Conservation (phyloP, 2,888 invertebrate species). For the Nasonovia ribisnigri region DNA sequence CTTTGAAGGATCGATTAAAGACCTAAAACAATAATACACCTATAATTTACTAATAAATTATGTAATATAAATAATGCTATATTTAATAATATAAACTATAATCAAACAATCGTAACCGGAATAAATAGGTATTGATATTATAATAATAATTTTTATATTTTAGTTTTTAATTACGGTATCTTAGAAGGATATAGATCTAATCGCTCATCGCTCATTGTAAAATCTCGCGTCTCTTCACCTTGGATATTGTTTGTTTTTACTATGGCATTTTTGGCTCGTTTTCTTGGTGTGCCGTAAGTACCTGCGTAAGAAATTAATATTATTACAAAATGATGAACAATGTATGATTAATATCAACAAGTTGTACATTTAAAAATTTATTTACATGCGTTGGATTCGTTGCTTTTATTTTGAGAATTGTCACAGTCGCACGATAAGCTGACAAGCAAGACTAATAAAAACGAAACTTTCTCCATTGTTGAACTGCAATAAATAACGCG, state of each 20-base stretch:
- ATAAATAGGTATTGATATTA: background rate
- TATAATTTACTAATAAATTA: background rate
- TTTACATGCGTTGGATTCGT: background rate
- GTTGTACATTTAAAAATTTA: background rate
- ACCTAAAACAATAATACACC: background rate
- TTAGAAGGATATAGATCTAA: slow-evolving; percentile 4
- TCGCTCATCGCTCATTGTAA: background rate
- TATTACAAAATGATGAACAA: background rate
- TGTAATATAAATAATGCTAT: too few species aligned
- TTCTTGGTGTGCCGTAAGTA: background rate
- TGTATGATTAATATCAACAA: background rate
- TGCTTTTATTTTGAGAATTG: background rate
- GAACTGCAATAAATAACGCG: background rate
- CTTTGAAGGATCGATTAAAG: slow-evolving; percentile 26
- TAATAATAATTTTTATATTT: background rate
- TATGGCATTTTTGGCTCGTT: background rate
- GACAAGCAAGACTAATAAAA: background rate
- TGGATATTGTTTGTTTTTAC: background rate
- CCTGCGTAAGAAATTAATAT: background rate
- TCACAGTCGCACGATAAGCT: background rate
- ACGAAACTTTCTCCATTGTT: background rate
- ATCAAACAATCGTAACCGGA: background rate
- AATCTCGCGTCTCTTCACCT: background rate
- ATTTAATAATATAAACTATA: too few species aligned
- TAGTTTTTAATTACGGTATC: slow-evolving; percentile 21